Evolutionary conservation across 37 sponge, comb jelly and placozoan genomes (phyloP), one percentile per base, ranked within the genome.

Genomic region (Spongilla lacustris): DNA sequence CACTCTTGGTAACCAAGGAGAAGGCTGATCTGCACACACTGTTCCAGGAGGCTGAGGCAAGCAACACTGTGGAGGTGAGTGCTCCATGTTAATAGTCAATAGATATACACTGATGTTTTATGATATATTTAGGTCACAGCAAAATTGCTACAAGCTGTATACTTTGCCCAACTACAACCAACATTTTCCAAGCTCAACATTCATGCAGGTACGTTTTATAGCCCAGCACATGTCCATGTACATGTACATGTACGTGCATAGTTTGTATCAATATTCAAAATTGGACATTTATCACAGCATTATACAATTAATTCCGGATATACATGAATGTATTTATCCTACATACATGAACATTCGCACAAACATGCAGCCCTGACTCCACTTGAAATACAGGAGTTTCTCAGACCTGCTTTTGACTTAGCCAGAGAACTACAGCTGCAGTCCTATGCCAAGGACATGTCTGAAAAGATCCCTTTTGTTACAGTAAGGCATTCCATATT

Each of bases 321-420:
- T n/a, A n/a, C n/a, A n/a, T n/a, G n/a, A n/a, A n/a, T n/a, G n/a
- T n/a, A n/a, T n/a, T n/a, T n/a, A n/a, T 75, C 24, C 8, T 12
- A n/a, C n/a, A 75, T 32, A 28, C 9, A 8, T 25, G 28, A 10
- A 29, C 27, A 25, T 29, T 69, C 5, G 41, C 41, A 58, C 58
- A 58, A 8, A 58, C 58, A 17, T 72, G 14, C 58, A 58, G 93
- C 95, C 78, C 76, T 94, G 78, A 94, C 95, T 13, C 95, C 95
- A 23, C 71, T 69, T 32, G 87, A 94, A 4, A 94, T 94, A 36
- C 50, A 74, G 78, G 37, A 67, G 27, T 66, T 74, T 5, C 82
- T 94, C 24, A 28, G 38, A 24, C 89, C 88, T 2, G 87, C 80
- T 6, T 72, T 94, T 77, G 41, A 81, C 13, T 83, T 85, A 36